Evolutionary conservation across 2,797 vertebrate genomes (phyloP).

Genomic region (Hemibagrus guttatus): DNA sequence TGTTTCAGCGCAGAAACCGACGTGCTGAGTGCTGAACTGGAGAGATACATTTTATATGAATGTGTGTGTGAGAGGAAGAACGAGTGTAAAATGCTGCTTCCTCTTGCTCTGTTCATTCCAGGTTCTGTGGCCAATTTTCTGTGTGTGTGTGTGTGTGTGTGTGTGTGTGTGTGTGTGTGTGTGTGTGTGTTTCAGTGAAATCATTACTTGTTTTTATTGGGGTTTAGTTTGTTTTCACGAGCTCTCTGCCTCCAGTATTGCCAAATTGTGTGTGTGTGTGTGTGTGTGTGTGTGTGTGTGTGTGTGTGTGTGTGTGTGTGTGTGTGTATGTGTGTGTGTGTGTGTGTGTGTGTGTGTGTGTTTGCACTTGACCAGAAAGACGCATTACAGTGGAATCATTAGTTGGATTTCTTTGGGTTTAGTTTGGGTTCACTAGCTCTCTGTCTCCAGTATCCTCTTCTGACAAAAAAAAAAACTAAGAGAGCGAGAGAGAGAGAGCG

Average conservation of each 20-base stretch:
- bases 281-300: constrained; percentile 15
- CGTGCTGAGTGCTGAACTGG: neutral
- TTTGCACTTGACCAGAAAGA: neutral
- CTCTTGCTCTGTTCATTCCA: neutral
- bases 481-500: neutral
- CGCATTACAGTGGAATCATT: neutral
- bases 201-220: constrained; percentile 1
- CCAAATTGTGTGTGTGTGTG: constrained; percentile 12
- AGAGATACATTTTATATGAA: neutral
- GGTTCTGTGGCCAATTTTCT: neutral
- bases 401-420: constrained; percentile 5
- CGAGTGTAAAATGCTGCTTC: neutral
- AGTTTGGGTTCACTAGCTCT: constrained; percentile 13
- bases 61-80: neutral
- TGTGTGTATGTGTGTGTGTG: constrained; percentile 17
- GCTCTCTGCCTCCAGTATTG: neutral
- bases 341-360: constrained; percentile 20
- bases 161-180: constrained; percentile 24
- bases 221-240: constrained; percentile 1
- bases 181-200: constrained; percentile 11
- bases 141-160: constrained; percentile 27
- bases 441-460: neutral
- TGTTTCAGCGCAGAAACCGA: neutral
- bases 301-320: constrained; percentile 27
- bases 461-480: neutral